Percentiles rank a stretch among this genome's conserved stretches.
phyloP scores from a whole-genome alignment of 2,888 invertebrate species.

The Neoascia interrupta region DNA sequence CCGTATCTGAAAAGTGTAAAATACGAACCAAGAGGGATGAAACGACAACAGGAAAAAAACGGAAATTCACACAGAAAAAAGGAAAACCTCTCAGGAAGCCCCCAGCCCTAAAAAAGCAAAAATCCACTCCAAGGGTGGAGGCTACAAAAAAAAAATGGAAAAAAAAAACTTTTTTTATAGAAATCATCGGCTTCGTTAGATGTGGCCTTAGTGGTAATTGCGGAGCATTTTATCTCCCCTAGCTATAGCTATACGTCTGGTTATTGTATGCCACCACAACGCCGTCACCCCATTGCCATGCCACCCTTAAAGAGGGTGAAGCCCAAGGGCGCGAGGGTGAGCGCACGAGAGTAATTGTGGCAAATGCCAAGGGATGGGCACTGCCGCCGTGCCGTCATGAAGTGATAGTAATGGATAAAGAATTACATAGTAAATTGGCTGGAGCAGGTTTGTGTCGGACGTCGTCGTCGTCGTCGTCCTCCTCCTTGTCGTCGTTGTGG shows the following conservation, averaged over 20 bases:
- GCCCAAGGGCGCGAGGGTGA: constrained; percentile 66
- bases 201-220: constrained; percentile 79
- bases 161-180: constrained; percentile 73
- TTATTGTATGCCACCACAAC: constrained; percentile 37
- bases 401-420: constrained; percentile 77
- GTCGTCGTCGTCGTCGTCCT: constrained; percentile 13
- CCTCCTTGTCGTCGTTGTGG: constrained; percentile 23
- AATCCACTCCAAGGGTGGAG: constrained; percentile 62
- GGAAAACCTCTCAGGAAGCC: constrained; percentile 30
- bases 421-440: constrained; percentile 78
- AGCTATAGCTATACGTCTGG: constrained; percentile 71
- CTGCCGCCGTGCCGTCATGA: constrained; percentile 67
- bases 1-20: constrained; percentile 66
- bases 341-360: constrained; percentile 69
- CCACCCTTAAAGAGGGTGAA: constrained; percentile 54
- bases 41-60: constrained; percentile 19
- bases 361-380: constrained; percentile 68
- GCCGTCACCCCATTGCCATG: constrained; percentile 3
- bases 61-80: constrained; percentile 30
- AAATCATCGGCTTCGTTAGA: constrained; percentile 79
- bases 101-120: constrained; percentile 36
- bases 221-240: constrained; percentile 77
- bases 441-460: constrained; percentile 74
- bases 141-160: constrained; percentile 36
- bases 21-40: constrained; percentile 51